phyloP scores from a whole-genome alignment of 2,888 invertebrate genomes.

The Arge pagana region DNA sequence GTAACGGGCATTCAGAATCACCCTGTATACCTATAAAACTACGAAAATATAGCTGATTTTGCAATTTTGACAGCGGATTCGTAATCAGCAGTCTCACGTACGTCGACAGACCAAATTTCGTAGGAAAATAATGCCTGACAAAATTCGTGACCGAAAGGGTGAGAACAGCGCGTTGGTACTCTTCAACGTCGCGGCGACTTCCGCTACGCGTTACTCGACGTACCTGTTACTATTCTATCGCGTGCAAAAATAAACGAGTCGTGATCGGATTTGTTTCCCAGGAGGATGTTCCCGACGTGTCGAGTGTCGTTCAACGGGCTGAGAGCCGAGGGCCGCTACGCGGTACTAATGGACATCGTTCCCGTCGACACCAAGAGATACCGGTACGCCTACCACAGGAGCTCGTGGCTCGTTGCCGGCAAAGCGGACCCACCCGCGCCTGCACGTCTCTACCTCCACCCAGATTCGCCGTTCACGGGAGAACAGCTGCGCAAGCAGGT shows the following conservation, averaged over 20 bases:
- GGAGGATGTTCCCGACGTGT: conserved; percentile 83
- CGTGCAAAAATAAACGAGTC: neutral
- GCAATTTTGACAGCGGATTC: too few relatives aligned
- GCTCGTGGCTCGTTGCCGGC: conserved; percentile 81
- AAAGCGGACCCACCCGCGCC: conserved; percentile 80
- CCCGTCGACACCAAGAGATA: conserved; percentile 80
- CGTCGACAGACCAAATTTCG: too few relatives aligned
- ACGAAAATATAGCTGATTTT: too few relatives aligned
- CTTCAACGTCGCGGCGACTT: conserved; percentile 27
- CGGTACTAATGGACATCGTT: conserved; percentile 78
- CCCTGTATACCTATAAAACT: too few relatives aligned
- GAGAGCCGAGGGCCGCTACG: conserved; percentile 69
- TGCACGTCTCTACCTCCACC: conserved; percentile 75
- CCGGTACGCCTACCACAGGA: conserved; percentile 82
- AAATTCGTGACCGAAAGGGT: too few relatives aligned
- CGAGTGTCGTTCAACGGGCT: conserved; percentile 75
- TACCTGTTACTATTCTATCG: conserved; percentile 29
- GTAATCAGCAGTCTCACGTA: too few relatives aligned
- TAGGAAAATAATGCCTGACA: too few relatives aligned
- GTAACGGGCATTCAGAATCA: too few relatives aligned
- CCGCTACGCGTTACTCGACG: conserved; percentile 14
- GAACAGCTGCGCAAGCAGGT: conserved; percentile 79
- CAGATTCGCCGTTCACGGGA: conserved; percentile 80
- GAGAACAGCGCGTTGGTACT: conserved; percentile 25
- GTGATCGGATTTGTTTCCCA: conserved; percentile 60